Evolutionary conservation across 2,888 invertebrate species (phyloP).

Genomic region (Lepidochitona cinerea): DNA sequence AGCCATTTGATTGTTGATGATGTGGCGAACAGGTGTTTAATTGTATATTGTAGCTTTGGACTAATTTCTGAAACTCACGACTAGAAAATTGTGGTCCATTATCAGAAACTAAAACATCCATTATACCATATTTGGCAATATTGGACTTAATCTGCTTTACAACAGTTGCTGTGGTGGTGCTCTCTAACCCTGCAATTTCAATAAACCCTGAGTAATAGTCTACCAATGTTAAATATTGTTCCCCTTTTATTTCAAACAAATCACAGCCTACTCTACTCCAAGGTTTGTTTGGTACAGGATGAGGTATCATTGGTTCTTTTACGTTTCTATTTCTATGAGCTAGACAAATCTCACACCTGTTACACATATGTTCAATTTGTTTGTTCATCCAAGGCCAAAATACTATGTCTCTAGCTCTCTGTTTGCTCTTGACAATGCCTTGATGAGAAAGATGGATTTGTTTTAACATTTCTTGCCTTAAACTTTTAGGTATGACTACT

Average conservation of each 20-base stretch:
- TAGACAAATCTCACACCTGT: slow-evolving; percentile 10
- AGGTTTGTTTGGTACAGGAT: slow-evolving; percentile 11
- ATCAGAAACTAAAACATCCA: slow-evolving; percentile 27
- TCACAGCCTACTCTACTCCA: slow-evolving; percentile 20
- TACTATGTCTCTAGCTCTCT: slow-evolving; percentile 13
- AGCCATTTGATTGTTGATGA: slow-evolving; percentile 36
- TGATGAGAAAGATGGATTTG: slow-evolving; percentile 12
- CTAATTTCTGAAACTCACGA: slow-evolving; percentile 25
- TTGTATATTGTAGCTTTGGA: slow-evolving; percentile 1
- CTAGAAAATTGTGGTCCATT: slow-evolving; percentile 35
- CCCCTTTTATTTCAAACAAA: slow-evolving; percentile 11
- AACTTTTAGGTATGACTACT: slow-evolving; percentile 11
- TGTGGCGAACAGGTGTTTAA: slow-evolving; percentile 26
- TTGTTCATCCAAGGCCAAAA: slow-evolving; percentile 4
- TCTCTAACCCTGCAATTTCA: slow-evolving; percentile 7
- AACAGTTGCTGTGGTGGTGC: slow-evolving; percentile 5
- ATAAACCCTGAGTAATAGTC: slow-evolving; percentile 23
- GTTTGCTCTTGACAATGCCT: slow-evolving; percentile 12
- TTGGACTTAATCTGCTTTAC: slow-evolving; percentile 20
- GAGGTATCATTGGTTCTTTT: slow-evolving; percentile 22
- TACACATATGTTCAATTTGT: slow-evolving; percentile 15
- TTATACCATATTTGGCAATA: slow-evolving; percentile 33
- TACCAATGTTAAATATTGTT: slow-evolving; percentile 18
- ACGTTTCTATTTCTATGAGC: neutral
- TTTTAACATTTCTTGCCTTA: slow-evolving; percentile 13